These are phyloP conservation scores for Echinarachnius parma DNA, from an alignment of 53 echinoderm and acorn worm species.

Conservation along the genomic window DNA sequence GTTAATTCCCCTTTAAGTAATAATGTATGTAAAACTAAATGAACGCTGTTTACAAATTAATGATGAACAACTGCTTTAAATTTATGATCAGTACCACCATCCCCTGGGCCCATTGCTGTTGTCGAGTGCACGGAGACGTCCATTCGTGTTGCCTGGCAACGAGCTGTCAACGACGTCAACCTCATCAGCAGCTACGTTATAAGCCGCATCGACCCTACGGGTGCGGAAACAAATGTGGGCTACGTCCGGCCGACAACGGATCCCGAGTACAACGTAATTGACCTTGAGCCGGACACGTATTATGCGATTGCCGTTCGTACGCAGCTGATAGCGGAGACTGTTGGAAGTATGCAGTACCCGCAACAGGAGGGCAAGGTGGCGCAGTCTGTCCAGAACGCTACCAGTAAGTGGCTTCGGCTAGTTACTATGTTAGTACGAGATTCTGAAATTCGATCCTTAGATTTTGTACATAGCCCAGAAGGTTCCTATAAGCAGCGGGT, in stretches of 20 bases:
- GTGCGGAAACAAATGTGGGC: background rate
- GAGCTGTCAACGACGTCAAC: background rate
- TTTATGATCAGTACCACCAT: constrained; percentile 16
- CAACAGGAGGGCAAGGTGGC: background rate
- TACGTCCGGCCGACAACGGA: background rate
- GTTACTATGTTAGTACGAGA: too few relatives aligned
- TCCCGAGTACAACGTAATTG: background rate
- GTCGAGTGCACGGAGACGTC: background rate
- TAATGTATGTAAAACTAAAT: too few relatives aligned
- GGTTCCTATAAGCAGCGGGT: too few relatives aligned
- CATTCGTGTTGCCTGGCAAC: background rate
- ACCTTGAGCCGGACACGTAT: constrained; percentile 1
- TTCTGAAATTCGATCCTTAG: too few relatives aligned
- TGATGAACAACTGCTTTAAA: too few relatives aligned
- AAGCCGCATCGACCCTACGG: background rate
- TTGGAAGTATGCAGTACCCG: too few relatives aligned
- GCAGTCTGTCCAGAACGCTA: background rate
- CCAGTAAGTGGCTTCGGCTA: constrained; percentile 11
- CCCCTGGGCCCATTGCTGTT: background rate
- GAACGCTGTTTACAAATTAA: too few relatives aligned
- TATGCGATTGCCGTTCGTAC: background rate
- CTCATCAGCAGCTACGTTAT: background rate
- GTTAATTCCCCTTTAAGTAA: too few relatives aligned
- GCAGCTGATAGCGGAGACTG: constrained; percentile 5
- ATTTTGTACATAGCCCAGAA: too few relatives aligned